Base-by-base conservation (phyloP, 2,888 invertebrate genomes). In the Heterodera filipjevi region DNA sequence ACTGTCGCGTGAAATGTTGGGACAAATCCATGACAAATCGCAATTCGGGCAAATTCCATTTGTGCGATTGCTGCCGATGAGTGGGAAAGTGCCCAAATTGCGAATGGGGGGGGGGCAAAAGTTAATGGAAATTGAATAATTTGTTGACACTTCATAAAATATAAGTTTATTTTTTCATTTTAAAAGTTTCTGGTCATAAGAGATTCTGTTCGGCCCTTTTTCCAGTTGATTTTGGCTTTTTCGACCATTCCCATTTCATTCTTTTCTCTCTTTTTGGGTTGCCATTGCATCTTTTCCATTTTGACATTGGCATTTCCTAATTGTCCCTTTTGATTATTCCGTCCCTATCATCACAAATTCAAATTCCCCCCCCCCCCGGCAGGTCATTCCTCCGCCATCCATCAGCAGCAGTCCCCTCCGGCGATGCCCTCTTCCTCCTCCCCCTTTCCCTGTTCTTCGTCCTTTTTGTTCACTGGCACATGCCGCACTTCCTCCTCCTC, bases 1-100 rank as follows among this genome's bases (percentile, higher is more conserved):
- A 59, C 59, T 59, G 59, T 59, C 59, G 59, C 59, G 59, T 59
- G 27, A 59, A 59, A 59, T 27, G 27, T 8, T 59, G 59, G 53
- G 59, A 59, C 59, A 59, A 59, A 59, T 59, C 59, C 59, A 59
- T 59, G 59, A 59, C 59, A 59, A 59, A 59, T 59, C 59, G 59
- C 59, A 59, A n/a, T 59, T 59, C 10, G 59, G 8, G n/a, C n/a
- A 59, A 59, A 59, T 59, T 59, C 59, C 59, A 59, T 59, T 59
- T 59, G 59, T 10, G 59, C 10, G 59, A 59, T 59, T 59, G 27
- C 59, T 5, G 27, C 59, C 59, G 59, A 27, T 59, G 59, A 12
- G 22, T n/a, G 59, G 59, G 53, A 22, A 59, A 59, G 27, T 59
- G 49, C 59, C 59, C 27, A 59, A 59, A 59, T 59, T 22, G 22